Evolutionary conservation across 2,888 invertebrate genomes (phyloP), one percentile per base, ranked within the genome.

Genomic region (Salticus scenicus): DNA sequence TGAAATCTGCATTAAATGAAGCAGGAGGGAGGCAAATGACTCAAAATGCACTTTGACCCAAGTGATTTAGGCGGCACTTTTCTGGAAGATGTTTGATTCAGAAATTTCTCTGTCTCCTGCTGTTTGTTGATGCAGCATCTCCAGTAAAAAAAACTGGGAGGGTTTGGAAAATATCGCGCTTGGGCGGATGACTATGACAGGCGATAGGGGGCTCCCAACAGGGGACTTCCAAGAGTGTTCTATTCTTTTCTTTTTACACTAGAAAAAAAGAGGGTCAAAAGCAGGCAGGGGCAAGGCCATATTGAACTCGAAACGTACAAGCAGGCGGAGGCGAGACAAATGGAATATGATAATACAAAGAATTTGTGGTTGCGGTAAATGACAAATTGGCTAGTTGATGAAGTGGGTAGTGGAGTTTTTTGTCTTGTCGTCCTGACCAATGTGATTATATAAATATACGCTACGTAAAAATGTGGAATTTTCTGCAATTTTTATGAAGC

Each of bases 81-180:
- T 57, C 17, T 24, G 42, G 42, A 12, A 47, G 47, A 47, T 2
- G 47, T 47, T 47, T 17, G 47, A 57, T 57, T 57, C 57, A 47
- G 57, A 57, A 47, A 24, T 57, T 57, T 57, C 57, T 5, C 24
- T 5, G 24, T 66, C 66, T 7, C 66, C 66, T 8, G 66, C 66
- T 66, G 66, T 66, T 66, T 66, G 66, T 66, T 66, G 66, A 66
- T 66, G 66, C 20, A 66, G 17, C 30, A 66, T 20, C 57, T 57
- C 24, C 24, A 24, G 24, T 17, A 47, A n/a, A 47, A 47, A 47
- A 2, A 57, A 24, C 57, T 57, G 57, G 57, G 57, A 24, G 8
- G 20, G 57, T 5, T 57, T 57, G 7, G 57, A 24, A 24, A 24
- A 47, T 47, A 14, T 17, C n/a, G n/a, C n/a, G n/a, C n/a, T n/a